phyloP scores from a whole-genome alignment of 2,797 vertebrate species.

The Decapterus maruadsi region DNA sequence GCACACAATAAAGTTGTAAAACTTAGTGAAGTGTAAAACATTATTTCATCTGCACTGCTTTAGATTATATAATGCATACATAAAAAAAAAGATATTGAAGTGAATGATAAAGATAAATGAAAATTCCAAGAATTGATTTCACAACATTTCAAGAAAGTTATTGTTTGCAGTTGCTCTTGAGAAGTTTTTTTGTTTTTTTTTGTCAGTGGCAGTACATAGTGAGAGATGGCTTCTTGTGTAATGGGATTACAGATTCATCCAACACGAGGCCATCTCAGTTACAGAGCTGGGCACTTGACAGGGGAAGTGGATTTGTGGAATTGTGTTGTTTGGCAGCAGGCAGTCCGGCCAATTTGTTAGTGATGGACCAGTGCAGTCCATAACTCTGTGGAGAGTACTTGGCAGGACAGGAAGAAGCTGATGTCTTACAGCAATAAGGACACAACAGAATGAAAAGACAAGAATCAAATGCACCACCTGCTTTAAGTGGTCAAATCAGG shows the following conservation, averaged over 20 bases:
- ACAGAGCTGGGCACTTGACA: constrained; percentile 58
- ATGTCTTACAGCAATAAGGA: constrained; percentile 54
- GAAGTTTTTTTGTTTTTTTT: constrained; percentile 17
- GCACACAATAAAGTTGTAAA: constrained; percentile 1
- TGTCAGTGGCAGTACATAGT: constrained; percentile 33
- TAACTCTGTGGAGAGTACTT: constrained; percentile 61
- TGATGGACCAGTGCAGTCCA: constrained; percentile 61
- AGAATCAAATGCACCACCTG: constrained; percentile 6
- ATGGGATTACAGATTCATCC: constrained; percentile 60
- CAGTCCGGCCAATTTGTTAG: constrained; percentile 66
- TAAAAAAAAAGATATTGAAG: not conserved
- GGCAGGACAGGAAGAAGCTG: constrained; percentile 47
- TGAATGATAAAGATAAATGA: constrained; percentile 16
- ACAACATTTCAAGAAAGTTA: constrained; percentile 32
- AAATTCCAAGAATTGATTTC: constrained; percentile 47
- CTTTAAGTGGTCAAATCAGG: constrained; percentile 17
- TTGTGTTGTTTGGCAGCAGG: constrained; percentile 79
- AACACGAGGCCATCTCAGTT: constrained; percentile 58
- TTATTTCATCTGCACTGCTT: not conserved
- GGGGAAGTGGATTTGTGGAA: constrained; percentile 74
- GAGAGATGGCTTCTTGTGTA: constrained; percentile 54
- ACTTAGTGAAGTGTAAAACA: not conserved
- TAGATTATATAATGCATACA: not conserved
- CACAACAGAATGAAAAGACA: constrained; percentile 29
- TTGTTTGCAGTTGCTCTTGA: constrained; percentile 40